A percentile compares a stretch with the other conserved stretches of the same genome.
phyloP scores from a whole-genome alignment of 2,888 invertebrate genomes.

The Macrophya alboannulata region DNA sequence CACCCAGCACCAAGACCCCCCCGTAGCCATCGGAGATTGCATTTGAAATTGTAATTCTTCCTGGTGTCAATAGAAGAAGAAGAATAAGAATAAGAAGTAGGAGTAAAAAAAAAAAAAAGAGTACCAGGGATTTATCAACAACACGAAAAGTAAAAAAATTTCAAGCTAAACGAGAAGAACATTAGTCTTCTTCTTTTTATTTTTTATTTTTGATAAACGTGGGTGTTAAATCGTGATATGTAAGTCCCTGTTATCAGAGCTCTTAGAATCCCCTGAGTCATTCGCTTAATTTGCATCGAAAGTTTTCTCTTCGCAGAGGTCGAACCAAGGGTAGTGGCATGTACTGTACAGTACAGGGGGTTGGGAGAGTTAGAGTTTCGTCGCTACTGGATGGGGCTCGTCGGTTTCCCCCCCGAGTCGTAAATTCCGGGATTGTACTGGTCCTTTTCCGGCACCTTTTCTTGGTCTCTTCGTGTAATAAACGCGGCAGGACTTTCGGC shows the following conservation, averaged over 20 bases:
- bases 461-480: constrained; percentile 37
- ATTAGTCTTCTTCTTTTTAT: background rate
- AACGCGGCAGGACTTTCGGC: constrained; percentile 19
- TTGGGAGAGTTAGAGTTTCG: constrained; percentile 12
- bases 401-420: constrained; percentile 37
- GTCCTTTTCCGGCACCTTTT: constrained; percentile 48
- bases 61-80: background rate
- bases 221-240: background rate
- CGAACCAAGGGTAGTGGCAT: background rate
- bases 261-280: background rate
- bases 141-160: background rate
- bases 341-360: background rate
- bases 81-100: background rate
- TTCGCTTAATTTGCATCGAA: constrained; percentile 48
- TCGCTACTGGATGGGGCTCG: background rate
- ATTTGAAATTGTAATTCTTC: constrained; percentile 52
- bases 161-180: background rate
- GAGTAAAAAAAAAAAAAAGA: background rate
- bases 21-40: constrained; percentile 17
- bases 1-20: background rate
- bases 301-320: constrained; percentile 32
- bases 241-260: constrained; percentile 18
- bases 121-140: background rate
- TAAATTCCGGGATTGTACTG: constrained; percentile 42
- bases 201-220: no score